Evolutionary conservation across 1,140 invertebrate species (phyloP).

Genomic region (Solenopsis fugax): DNA sequence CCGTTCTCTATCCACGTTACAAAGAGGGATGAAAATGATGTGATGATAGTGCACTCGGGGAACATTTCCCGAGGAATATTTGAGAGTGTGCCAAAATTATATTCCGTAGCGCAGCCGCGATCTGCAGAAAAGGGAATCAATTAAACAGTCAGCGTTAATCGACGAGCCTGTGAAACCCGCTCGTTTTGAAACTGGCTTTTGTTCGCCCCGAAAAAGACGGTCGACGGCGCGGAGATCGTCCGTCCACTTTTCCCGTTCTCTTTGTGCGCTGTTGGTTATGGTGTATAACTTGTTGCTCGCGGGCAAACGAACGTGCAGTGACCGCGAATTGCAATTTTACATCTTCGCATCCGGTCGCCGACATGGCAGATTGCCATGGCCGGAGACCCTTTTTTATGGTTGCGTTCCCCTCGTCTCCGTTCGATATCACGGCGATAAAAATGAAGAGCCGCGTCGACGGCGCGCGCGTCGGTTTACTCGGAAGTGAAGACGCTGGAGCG

Average conservation of each 20-base stretch:
- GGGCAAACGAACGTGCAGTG: slow-evolving; percentile 53
- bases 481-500: background rate
- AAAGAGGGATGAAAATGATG: slow-evolving; percentile 7
- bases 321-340: slow-evolving; percentile 52
- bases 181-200: background rate
- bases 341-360: slow-evolving; percentile 39
- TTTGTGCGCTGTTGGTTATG: slow-evolving; percentile 66
- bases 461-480: background rate
- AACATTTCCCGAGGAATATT: slow-evolving; percentile 9
- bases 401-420: background rate
- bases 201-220: background rate
- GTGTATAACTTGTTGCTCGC: slow-evolving; percentile 76
- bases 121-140: background rate
- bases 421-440: slow-evolving; percentile 38
- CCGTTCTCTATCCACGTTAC: background rate
- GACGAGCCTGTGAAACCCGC: background rate
- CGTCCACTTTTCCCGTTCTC: slow-evolving; percentile 29
- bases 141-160: slow-evolving; percentile 18
- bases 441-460: slow-evolving; percentile 4
- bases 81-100: background rate
- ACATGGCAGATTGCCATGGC: slow-evolving; percentile 33
- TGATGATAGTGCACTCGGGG: slow-evolving; percentile 1
- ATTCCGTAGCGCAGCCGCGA: background rate
- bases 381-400: background rate
- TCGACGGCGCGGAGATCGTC: background rate